Percentiles rank a stretch among this genome's conserved stretches.
These are phyloP conservation scores for Ephialtes manifestator DNA, from an alignment of 2,888 invertebrate species.

Conservation along the genomic window DNA sequence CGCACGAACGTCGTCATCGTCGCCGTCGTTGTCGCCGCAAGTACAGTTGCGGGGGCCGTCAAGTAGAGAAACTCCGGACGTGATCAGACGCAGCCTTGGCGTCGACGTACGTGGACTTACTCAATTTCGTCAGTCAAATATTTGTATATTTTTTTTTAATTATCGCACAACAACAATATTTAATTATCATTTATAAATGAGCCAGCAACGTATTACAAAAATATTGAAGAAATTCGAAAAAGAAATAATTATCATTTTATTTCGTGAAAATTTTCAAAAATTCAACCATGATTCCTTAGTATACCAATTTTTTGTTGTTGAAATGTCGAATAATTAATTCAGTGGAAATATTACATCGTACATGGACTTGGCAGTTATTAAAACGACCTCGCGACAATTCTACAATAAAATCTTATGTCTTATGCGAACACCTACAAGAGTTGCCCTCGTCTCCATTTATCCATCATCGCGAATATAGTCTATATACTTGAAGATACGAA, in stretches of 20 bases:
- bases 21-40: conserved; percentile 2
- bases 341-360: neutral
- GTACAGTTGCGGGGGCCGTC: conserved; percentile 20
- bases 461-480: neutral
- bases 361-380: conserved; percentile 1
- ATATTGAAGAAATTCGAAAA: too few relatives aligned
- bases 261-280: too few relatives aligned
- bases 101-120: conserved; percentile 22
- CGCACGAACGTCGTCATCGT: conserved; percentile 28
- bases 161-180: too few relatives aligned
- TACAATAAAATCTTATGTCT: conserved; percentile 6
- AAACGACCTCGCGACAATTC: conserved; percentile 9
- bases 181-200: too few relatives aligned
- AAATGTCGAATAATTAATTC: too few relatives aligned
- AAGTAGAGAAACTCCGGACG: conserved; percentile 58
- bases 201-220: too few relatives aligned
- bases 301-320: too few relatives aligned
- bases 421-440: conserved; percentile 12
- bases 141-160: too few relatives aligned
- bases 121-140: too few relatives aligned
- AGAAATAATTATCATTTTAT: too few relatives aligned
- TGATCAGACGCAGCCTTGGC: conserved; percentile 56
- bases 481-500: neutral
- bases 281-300: too few relatives aligned
- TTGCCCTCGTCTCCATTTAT: conserved; percentile 13